Percentiles rank a stretch among this genome's conserved stretches.
Conservation (phyloP, 2,113 vertebrate species). For the Microcebus jonahi region DNA sequence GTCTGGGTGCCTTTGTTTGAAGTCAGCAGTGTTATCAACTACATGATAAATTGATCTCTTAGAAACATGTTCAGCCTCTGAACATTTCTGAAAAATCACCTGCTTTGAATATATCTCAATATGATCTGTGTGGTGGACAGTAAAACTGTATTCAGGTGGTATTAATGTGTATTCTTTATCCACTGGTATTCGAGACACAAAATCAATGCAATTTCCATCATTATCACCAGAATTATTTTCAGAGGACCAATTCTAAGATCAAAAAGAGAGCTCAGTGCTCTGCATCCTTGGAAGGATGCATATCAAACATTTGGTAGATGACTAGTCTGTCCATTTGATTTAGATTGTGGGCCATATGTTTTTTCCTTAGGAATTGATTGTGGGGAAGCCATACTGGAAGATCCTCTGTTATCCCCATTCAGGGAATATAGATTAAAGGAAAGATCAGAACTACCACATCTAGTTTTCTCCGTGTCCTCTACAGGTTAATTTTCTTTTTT, state of each 20-base stretch:
- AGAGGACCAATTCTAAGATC: constrained; percentile 43
- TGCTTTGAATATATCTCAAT: constrained; percentile 58
- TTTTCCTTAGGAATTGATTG: neutral
- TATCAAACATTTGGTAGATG: neutral
- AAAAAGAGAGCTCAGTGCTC: neutral
- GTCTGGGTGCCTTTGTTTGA: constrained; percentile 23
- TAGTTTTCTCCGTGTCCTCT: neutral
- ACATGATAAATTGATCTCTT: neutral
- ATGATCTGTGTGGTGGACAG: constrained; percentile 14
- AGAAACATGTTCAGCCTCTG: neutral
- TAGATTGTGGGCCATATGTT: neutral
- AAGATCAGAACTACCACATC: neutral
- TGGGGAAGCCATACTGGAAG: neutral
- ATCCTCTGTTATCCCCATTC: neutral
- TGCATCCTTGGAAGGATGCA: neutral
- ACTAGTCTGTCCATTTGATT: neutral
- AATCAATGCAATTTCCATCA: constrained; percentile 56
- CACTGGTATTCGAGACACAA: constrained; percentile 38
- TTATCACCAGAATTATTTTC: constrained; percentile 50
- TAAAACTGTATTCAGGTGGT: constrained; percentile 32
- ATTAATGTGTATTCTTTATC: constrained; percentile 50
- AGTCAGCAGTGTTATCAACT: neutral
- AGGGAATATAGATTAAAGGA: constrained; percentile 22
- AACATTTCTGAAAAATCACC: neutral
- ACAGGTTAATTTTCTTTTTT: neutral